A percentile compares a stretch with the other conserved stretches of the same genome.
Conservation (phyloP, 2,797 vertebrate species). For the Hydrophis major region DNA sequence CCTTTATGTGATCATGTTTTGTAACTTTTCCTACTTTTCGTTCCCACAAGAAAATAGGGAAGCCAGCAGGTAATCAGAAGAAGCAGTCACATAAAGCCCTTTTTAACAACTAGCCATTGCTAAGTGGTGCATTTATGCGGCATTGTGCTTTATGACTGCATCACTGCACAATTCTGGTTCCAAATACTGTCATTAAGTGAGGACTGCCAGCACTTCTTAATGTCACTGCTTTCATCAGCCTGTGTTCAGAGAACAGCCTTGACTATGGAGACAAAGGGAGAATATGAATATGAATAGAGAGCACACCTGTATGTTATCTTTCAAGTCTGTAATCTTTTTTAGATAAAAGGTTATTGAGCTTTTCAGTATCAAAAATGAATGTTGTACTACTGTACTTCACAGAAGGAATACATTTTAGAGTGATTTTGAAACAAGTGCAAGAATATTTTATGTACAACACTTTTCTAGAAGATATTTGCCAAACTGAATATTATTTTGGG, state of each 20-base stretch:
- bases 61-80: background rate
- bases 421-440: background rate
- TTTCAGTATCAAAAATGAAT: background rate
- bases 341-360: background rate
- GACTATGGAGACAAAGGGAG: conserved; percentile 10
- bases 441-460: background rate
- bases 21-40: background rate
- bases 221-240: conserved; percentile 45
- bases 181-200: background rate
- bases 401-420: background rate
- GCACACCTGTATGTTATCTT: background rate
- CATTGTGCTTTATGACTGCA: background rate
- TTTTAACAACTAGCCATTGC: background rate
- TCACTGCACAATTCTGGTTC: background rate
- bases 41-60: background rate
- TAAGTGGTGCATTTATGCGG: background rate
- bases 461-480: background rate
- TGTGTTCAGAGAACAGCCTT: conserved; percentile 28
- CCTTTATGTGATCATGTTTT: background rate
- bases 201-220: background rate
- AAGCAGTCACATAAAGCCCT: background rate
- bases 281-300: conserved; percentile 18
- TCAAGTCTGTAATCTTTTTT: conserved; percentile 28
- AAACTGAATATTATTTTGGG: background rate
- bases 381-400: background rate